These are phyloP conservation scores for Oppia nitens DNA, from an alignment of 1,140 invertebrate genomes.

Conservation along the genomic window DNA sequence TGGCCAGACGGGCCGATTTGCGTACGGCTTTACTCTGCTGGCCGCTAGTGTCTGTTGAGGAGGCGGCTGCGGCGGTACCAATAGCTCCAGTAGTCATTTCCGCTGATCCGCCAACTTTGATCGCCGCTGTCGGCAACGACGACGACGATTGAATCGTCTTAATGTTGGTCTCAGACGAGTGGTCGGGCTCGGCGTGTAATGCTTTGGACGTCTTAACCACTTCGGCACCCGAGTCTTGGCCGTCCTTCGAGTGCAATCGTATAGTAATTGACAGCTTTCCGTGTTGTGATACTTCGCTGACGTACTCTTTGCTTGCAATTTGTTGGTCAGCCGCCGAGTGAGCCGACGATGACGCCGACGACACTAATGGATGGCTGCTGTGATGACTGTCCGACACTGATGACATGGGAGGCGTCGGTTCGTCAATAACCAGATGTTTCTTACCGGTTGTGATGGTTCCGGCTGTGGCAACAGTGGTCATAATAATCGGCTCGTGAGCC, in stretches of 20 bases:
- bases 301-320: conserved; percentile 19
- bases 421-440: background rate
- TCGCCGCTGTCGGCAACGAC: conserved; percentile 4
- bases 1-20: conserved; percentile 50
- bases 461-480: too few species aligned
- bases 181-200: conserved; percentile 17
- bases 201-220: conserved; percentile 21
- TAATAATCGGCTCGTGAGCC: background rate
- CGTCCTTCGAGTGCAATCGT: conserved; percentile 20
- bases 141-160: too few species aligned
- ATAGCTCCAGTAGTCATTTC: background rate
- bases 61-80: background rate
- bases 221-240: conserved; percentile 18
- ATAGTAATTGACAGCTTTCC: conserved; percentile 21
- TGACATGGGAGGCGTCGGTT: background rate
- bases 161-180: conserved; percentile 18
- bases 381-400: background rate
- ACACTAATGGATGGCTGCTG: background rate
- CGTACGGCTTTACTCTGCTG: conserved; percentile 26
- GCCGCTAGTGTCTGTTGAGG: background rate
- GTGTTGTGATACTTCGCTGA: conserved; percentile 20
- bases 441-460: background rate
- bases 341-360: background rate
- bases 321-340: background rate
- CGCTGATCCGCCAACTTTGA: background rate